Evolutionary conservation across 2,888 invertebrate species (phyloP).

Genomic region (Sycophila texana): DNA sequence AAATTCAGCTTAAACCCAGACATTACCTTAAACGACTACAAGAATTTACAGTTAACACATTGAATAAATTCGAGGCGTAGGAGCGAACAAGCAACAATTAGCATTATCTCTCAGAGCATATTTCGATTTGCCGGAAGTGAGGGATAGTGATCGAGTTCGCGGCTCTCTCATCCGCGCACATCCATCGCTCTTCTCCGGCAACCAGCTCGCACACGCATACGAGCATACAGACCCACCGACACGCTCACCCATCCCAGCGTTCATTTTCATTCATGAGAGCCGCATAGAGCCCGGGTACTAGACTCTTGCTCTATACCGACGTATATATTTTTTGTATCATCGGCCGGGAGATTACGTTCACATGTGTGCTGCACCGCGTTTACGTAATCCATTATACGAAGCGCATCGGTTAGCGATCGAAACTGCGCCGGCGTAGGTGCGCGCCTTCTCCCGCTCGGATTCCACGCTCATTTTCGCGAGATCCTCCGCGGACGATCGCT

Average conservation of each 20-base stretch:
- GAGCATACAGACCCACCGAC: too few relatives aligned
- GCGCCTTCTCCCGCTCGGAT: constrained; percentile 3
- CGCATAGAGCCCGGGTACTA: neutral
- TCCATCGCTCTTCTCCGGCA: neutral
- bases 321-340: constrained; percentile 36
- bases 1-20: too few relatives aligned
- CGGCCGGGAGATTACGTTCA: neutral
- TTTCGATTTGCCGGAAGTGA: neutral
- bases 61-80: neutral
- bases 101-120: neutral
- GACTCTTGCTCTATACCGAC: neutral
- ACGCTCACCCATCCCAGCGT: neutral
- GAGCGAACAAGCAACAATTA: constrained; percentile 3
- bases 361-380: constrained; percentile 12
- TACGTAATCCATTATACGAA: constrained; percentile 42
- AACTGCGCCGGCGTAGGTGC: neutral
- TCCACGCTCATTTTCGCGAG: neutral
- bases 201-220: constrained; percentile 11
- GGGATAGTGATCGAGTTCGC: neutral
- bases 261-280: constrained; percentile 44
- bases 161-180: constrained; percentile 5
- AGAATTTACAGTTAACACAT: too few relatives aligned
- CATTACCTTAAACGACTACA: too few relatives aligned
- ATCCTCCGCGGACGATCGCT: too few relatives aligned
- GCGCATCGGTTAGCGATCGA: constrained; percentile 9